Conservation (phyloP, 2,797 vertebrate genomes). For the Octomys mimax region DNA sequence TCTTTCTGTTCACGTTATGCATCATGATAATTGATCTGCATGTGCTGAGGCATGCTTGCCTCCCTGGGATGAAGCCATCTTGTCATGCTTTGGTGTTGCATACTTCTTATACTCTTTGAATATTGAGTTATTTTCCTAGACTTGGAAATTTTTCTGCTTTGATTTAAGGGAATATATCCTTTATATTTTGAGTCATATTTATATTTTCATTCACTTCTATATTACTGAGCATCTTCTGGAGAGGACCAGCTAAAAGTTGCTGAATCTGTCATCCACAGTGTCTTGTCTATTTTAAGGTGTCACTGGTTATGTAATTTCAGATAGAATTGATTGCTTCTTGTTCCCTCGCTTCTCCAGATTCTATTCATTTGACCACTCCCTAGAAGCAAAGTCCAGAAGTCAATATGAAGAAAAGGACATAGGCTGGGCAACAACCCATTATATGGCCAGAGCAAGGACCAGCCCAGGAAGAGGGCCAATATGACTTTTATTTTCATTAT, state of each 20-base stretch:
- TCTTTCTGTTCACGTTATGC: neutral
- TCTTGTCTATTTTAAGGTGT: neutral
- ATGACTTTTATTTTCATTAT: conserved; percentile 67
- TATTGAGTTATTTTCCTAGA: neutral
- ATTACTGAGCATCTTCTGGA: neutral
- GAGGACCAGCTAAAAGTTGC: too few species aligned
- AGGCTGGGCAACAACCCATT: conserved; percentile 22
- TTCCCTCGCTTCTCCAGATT: neutral
- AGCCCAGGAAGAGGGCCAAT: conserved; percentile 2
- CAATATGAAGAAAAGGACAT: neutral
- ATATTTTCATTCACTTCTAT: neutral
- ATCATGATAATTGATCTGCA: neutral
- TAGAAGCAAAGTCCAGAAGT: conserved; percentile 48
- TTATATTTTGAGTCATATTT: neutral
- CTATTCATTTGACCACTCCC: conserved; percentile 40
- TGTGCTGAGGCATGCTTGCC: neutral
- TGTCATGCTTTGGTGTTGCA: neutral
- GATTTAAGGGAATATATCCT: neutral
- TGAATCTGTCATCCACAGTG: neutral
- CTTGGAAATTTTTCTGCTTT: neutral
- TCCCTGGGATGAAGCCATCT: neutral
- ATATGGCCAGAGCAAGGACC: neutral
- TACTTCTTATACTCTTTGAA: neutral
- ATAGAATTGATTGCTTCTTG: neutral
- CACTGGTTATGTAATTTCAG: neutral